phyloP scores from a whole-genome alignment of 1,140 invertebrate species.

The Halyomorpha halys region DNA sequence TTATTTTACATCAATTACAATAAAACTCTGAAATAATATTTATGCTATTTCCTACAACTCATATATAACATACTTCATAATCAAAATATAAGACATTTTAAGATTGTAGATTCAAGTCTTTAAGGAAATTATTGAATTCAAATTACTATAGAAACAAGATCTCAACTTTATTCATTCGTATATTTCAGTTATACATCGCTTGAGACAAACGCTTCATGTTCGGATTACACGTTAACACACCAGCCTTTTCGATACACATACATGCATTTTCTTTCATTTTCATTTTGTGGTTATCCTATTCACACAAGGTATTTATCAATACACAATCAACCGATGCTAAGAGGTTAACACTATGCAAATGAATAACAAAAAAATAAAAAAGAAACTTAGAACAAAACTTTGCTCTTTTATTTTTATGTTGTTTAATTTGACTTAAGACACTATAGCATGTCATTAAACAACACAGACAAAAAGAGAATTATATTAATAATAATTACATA shows the following conservation, averaged over 20 bases:
- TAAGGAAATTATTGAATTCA: no score
- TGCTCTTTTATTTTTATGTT: background rate
- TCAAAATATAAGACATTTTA: no score
- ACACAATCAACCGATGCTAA: conserved; percentile 1
- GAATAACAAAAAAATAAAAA: conserved; percentile 9
- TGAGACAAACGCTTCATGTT: conserved; percentile 5
- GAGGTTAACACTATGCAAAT: background rate
- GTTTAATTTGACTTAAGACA: background rate
- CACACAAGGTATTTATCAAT: background rate
- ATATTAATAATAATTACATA: conserved; percentile 6
- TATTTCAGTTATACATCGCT: conserved; percentile 4
- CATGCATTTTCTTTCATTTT: background rate
- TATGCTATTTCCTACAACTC: no score
- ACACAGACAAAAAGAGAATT: background rate
- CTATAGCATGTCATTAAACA: background rate
- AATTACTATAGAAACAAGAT: conserved; percentile 2
- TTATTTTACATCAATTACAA: no score
- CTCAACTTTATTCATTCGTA: conserved; percentile 9
- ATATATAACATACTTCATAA: no score
- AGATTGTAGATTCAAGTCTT: no score
- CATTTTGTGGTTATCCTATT: background rate
- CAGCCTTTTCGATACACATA: background rate
- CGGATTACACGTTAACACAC: background rate
- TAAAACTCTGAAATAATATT: no score
- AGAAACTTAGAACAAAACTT: background rate